Evolutionary conservation across 2,113 vertebrate species (phyloP), one percentile per base, ranked within the genome.

Genomic region (Rhineura floridana): DNA sequence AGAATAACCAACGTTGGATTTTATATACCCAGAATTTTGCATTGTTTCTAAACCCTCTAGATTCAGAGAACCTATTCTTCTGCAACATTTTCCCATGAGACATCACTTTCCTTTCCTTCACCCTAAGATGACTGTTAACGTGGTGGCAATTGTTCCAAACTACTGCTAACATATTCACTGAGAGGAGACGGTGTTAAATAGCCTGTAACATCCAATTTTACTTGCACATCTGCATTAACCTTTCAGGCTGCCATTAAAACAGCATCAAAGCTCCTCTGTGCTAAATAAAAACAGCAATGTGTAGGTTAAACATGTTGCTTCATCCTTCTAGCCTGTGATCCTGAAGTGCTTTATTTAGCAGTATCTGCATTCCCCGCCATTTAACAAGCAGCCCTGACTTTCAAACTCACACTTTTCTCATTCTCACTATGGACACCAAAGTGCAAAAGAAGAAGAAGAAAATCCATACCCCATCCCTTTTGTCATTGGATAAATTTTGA

Each of bases 321-420:
- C 62, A 92, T 59, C 78, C 93, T 89, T 87, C 73, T 87, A 86
- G 23, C 65, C 75, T 78, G 79, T 65, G 90, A 67, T 78, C 48
- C 78, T 86, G 78, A 93, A 86, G 93, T 93, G 83, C 91, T 96
- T 95, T 94, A 93, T 94, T 95, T 93, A 92, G 90, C 91, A 84
- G 75, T 70, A 91, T 91, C 82, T 93, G 70, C 81, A 86, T 89
- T 89, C 21, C 72, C 88, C 7, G 59, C 87, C 92, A 87, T 91
- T 94, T 92, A 96, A 93, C 84, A 93, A 85, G 83, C 69, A 88
- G 6, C 46, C 89, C 46, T 55, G 77, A 70, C 10, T 91, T 86
- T 84, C 89, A 69, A 79, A 36, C 42, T 63, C 76, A 87, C 76
- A 62, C 48, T 73, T 77, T 78, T 42, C 87, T 85, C 55, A 46